Percentiles rank a stretch among this genome's conserved stretches.
phyloP scores from a whole-genome alignment of 1,140 invertebrate genomes.

The Acyrthosiphon pisum region DNA sequence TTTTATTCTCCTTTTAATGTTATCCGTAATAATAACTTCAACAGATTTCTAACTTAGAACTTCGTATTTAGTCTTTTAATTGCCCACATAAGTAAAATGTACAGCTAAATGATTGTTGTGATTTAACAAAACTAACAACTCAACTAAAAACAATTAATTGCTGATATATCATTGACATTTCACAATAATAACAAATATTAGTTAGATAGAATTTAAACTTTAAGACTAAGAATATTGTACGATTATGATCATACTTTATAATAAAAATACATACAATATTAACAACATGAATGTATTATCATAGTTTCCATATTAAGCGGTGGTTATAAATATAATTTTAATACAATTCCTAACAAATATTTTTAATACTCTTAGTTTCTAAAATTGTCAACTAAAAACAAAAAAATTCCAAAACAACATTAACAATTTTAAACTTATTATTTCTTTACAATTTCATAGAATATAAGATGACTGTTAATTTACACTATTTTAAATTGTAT shows the following conservation, averaged over 20 bases:
- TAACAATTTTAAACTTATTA: background rate
- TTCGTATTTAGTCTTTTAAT: background rate
- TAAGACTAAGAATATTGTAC: background rate
- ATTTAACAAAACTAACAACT: background rate
- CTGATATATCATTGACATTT: background rate
- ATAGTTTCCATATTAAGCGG: background rate
- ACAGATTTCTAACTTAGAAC: background rate
- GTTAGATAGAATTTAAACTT: background rate
- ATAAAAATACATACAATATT: background rate
- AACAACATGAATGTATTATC: constrained; percentile 24
- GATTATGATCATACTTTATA: background rate
- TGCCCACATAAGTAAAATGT: background rate
- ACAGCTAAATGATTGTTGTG: background rate
- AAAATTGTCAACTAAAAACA: background rate
- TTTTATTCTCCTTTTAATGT: background rate
- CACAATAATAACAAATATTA: constrained; percentile 10
- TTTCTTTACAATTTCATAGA: background rate
- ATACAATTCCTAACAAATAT: background rate
- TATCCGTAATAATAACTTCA: background rate
- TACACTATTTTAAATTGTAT: background rate
- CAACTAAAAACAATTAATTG: background rate
- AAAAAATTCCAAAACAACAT: background rate
- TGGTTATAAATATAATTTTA: background rate
- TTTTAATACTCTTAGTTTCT: background rate
- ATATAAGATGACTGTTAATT: background rate